phyloP scores from a whole-genome alignment of 2,888 invertebrate genomes.

The Drosophila flavopinicola region DNA sequence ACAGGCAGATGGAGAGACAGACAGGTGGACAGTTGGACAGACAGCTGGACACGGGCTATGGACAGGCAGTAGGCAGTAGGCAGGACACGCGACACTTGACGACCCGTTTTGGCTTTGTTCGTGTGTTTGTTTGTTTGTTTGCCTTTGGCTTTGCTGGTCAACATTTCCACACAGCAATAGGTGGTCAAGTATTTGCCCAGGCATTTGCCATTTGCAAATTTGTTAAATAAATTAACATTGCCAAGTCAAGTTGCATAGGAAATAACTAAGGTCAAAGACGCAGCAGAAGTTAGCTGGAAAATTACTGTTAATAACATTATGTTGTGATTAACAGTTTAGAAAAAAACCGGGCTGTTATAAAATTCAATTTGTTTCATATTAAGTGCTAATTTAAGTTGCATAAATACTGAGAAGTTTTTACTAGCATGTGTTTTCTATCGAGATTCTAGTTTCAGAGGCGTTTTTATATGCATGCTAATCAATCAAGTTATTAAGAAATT shows the following conservation, averaged over 20 bases:
- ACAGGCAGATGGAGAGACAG: slow-evolving; percentile 29
- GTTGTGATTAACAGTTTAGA: not conserved
- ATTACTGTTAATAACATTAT: not conserved
- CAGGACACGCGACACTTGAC: slow-evolving; percentile 75
- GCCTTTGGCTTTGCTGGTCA: slow-evolving; percentile 14
- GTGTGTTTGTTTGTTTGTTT: slow-evolving; percentile 21
- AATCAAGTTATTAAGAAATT: too few species aligned
- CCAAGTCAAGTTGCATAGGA: slow-evolving; percentile 16
- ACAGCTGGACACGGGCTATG: slow-evolving; percentile 20
- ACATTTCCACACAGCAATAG: slow-evolving; percentile 48
- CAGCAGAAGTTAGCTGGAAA: not conserved
- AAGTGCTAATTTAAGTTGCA: too few species aligned
- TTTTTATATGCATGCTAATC: too few species aligned
- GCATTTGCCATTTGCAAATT: slow-evolving; percentile 66
- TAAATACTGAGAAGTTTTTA: too few species aligned
- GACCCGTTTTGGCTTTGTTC: slow-evolving; percentile 10
- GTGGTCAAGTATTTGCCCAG: slow-evolving; percentile 52
- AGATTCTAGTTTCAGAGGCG: too few species aligned
- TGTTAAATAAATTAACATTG: slow-evolving; percentile 67
- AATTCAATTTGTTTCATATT: too few species aligned
- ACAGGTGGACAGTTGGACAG: slow-evolving; percentile 8
- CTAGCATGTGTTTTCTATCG: too few species aligned
- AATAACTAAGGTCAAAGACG: not conserved
- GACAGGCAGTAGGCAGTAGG: slow-evolving; percentile 40
- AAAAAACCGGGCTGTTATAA: too few species aligned